phyloP scores from a whole-genome alignment of 2,888 invertebrate genomes.

The Liposcelis brunnea region DNA sequence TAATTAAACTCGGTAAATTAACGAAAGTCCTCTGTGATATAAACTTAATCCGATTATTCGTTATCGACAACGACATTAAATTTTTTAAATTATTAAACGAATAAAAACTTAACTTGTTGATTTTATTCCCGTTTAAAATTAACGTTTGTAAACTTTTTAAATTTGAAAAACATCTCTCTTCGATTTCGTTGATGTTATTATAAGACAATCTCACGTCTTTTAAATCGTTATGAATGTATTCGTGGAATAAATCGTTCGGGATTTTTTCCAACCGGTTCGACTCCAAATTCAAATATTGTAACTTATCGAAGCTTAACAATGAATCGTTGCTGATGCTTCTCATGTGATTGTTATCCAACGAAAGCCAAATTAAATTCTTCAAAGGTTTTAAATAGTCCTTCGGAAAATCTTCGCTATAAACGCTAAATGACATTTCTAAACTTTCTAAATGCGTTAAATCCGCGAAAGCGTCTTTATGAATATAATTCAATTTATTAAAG shows the following conservation, averaged over 20 bases:
- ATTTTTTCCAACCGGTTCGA: slow-evolving; percentile 63
- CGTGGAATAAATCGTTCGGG: slow-evolving; percentile 47
- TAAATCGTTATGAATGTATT: slow-evolving; percentile 50
- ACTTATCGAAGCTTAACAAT: slow-evolving; percentile 45
- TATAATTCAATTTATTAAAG: slow-evolving; percentile 71
- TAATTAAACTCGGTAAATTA: slow-evolving; percentile 55
- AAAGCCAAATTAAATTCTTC: slow-evolving; percentile 60
- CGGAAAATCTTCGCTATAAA: slow-evolving; percentile 62
- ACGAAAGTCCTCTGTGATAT: slow-evolving; percentile 57
- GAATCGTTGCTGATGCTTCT: slow-evolving; percentile 53
- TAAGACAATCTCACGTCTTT: slow-evolving; percentile 66
- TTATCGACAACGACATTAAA: slow-evolving; percentile 64
- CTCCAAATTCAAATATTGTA: slow-evolving; percentile 71
- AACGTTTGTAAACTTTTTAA: slow-evolving; percentile 57
- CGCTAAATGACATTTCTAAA: slow-evolving; percentile 70
- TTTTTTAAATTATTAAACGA: slow-evolving; percentile 62
- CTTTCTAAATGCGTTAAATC: slow-evolving; percentile 62
- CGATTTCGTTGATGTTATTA: slow-evolving; percentile 54
- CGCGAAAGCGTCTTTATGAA: slow-evolving; percentile 63
- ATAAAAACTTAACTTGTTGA: slow-evolving; percentile 47
- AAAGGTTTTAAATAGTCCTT: slow-evolving; percentile 57
- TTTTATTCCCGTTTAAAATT: slow-evolving; percentile 61
- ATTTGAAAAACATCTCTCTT: slow-evolving; percentile 50
- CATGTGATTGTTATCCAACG: slow-evolving; percentile 75
- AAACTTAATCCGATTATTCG: slow-evolving; percentile 58